Evolutionary conservation across 1,140 invertebrate genomes (phyloP).

Genomic region (Argopecten irradians): DNA sequence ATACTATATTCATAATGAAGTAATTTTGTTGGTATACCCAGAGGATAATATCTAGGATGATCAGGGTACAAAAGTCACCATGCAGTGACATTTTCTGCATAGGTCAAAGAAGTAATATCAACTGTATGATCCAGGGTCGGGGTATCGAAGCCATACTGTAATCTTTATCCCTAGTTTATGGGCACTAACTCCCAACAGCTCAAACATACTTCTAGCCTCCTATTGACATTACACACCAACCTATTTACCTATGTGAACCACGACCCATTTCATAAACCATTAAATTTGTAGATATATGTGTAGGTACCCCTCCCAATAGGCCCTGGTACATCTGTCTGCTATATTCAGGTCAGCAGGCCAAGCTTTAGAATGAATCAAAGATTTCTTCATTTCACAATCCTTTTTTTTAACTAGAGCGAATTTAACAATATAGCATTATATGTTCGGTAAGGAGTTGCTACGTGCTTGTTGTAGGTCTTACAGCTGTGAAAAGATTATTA

Average conservation of each 20-base stretch:
- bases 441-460: too few species aligned
- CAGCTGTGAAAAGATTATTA: too few species aligned
- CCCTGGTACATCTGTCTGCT: neutral
- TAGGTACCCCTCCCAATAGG: neutral
- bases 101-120: too few species aligned
- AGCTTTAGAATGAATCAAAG: neutral
- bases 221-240: constrained; percentile 3
- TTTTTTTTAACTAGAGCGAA: too few species aligned
- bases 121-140: too few species aligned
- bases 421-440: too few species aligned
- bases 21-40: too few species aligned
- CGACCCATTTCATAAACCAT: constrained; percentile 10
- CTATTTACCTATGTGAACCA: constrained; percentile 22
- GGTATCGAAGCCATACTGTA: too few species aligned
- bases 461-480: too few species aligned
- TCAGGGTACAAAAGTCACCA: neutral
- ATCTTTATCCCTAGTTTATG: neutral
- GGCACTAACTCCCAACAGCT: neutral
- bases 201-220: constrained; percentile 15
- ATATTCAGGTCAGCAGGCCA: neutral
- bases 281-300: neutral
- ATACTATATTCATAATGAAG: too few species aligned
- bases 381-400: too few species aligned
- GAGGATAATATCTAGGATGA: neutral
- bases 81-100: too few species aligned